phyloP scores from a whole-genome alignment of 2,797 vertebrate genomes.

The Brachyalestes nurse region DNA sequence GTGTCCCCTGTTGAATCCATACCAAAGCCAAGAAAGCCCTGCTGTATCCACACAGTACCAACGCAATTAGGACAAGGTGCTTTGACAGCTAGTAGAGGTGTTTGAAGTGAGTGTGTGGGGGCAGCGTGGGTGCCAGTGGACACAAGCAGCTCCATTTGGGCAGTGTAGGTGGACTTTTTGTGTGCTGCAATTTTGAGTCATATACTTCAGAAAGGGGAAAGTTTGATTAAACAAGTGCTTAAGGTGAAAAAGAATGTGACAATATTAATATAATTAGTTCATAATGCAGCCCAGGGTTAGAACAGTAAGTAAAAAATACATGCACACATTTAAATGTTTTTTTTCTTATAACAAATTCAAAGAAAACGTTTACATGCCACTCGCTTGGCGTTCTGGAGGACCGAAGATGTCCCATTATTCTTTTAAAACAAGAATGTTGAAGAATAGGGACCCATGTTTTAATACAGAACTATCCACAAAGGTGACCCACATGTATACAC shows the following conservation, averaged over 20 bases:
- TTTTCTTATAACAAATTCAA: too few species aligned
- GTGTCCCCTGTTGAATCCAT: neutral
- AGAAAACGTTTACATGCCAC: too few species aligned
- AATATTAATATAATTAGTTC: neutral
- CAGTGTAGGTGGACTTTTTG: constrained; percentile 33
- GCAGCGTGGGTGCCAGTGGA: constrained; percentile 16
- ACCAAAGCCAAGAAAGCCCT: neutral
- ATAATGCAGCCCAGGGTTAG: too few species aligned
- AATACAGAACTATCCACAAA: too few species aligned
- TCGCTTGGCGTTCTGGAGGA: too few species aligned
- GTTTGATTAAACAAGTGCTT: neutral
- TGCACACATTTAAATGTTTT: too few species aligned
- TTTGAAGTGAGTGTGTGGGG: constrained; percentile 12
- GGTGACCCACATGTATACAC: too few species aligned
- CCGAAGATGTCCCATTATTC: too few species aligned
- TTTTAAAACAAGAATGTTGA: too few species aligned
- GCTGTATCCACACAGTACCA: neutral
- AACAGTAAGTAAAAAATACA: too few species aligned
- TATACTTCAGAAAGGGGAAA: neutral
- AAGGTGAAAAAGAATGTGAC: neutral
- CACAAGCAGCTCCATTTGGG: constrained; percentile 30
- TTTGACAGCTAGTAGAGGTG: neutral
- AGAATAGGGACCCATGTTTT: too few species aligned
- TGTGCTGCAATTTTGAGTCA: neutral
- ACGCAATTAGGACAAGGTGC: neutral